Evolutionary conservation across 2,888 invertebrate species (phyloP).

Genomic region (Acanthosoma haemorrhoidale): DNA sequence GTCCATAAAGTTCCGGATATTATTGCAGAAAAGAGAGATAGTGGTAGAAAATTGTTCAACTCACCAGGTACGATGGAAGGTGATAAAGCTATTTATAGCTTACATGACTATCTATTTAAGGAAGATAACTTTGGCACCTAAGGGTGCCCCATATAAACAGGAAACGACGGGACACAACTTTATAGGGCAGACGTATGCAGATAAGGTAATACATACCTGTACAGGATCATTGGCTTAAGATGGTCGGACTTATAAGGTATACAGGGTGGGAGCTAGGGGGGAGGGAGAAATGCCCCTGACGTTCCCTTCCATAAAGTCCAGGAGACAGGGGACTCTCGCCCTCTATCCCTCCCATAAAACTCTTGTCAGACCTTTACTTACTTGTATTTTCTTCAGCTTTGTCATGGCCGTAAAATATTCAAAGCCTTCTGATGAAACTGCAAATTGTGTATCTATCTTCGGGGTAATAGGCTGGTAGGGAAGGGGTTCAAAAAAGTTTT

Average conservation of each 20-base stretch:
- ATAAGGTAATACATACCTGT: neutral
- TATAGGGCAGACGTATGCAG: neutral
- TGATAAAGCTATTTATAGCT: too few species aligned
- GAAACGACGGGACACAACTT: neutral
- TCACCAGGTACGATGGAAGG: too few species aligned
- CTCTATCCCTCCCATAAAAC: neutral
- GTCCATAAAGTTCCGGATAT: too few species aligned
- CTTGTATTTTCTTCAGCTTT: neutral
- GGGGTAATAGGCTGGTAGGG: neutral
- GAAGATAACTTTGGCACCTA: too few species aligned
- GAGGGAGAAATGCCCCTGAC: neutral
- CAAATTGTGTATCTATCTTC: conserved; percentile 11
- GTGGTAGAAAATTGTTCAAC: too few species aligned
- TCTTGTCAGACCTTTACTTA: neutral
- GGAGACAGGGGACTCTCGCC: neutral
- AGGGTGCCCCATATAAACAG: too few species aligned
- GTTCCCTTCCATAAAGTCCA: neutral
- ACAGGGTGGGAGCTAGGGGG: too few species aligned
- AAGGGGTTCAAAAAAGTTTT: neutral
- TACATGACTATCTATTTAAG: too few species aligned
- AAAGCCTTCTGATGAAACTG: conserved; percentile 10
- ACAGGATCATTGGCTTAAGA: neutral
- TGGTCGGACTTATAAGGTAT: neutral
- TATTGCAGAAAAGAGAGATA: too few species aligned
- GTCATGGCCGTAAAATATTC: conserved; percentile 10